Base-by-base conservation (phyloP, 2,888 invertebrate species). In the Odontocerum albicorne region DNA sequence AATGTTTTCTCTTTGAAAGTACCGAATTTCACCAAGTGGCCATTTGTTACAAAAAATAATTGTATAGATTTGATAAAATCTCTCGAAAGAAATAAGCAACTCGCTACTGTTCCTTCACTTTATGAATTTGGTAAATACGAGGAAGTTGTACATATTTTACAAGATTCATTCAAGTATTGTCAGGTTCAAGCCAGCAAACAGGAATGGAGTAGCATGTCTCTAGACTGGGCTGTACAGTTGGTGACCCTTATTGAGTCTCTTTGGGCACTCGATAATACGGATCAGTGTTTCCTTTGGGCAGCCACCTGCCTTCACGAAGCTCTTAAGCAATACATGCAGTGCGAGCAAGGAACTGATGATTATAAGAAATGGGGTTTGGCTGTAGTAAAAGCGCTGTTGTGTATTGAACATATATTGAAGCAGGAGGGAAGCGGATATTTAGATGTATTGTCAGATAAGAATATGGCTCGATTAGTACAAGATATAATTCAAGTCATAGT, bases 251-350 rank as follows among this genome's bases (percentile, higher is more conserved):
- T 87, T 56, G 86, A 88, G 55, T 81, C 86, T 35, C 78, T 86
- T 55, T 84, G 83, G 81, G 81, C 84, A 50, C 69, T 85, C 31
- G 75, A 81, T 51, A 79, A 83, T 62, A 72, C 73, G 8, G 74
- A 84, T 57, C 82, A 85, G 39, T 89, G 90, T 66, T 83, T 89
- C 57, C 74, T 84, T 61, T 93, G 91, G 91, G 83, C 87, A 1
- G 86, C 92, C 63, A 83, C 80, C 49, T 88, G 87, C 64, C 73
- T 92, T 16, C 81, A 88, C 66, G 92, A 92, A 72, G 80, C 87
- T 1, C 74, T 90, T 46, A 80, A 82, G 46, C 82, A 84, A 68
- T 85, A 82, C 65, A 75, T 83, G 60, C 66, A 73, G 33, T 70
- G 66, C 22, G 73, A 75, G n/a, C 72, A 73, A 56, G 75, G 74